These are phyloP conservation scores for Thryonomys swinderianus DNA, from an alignment of 2,113 vertebrate species.

Conservation along the genomic window DNA sequence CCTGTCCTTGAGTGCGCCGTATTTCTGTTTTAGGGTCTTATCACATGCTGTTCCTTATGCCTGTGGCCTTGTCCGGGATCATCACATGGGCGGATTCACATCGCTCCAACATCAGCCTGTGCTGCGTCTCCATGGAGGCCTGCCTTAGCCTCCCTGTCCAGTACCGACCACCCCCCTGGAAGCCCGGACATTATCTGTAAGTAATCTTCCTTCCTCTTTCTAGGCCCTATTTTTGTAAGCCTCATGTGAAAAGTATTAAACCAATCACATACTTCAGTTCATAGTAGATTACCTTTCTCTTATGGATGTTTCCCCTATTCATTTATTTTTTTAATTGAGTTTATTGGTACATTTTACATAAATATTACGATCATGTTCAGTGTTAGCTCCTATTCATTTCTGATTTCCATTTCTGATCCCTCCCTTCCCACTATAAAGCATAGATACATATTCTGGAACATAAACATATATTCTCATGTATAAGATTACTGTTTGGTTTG, in stretches of 20 bases:
- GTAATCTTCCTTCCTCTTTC: not conserved
- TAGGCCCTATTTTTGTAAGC: not conserved
- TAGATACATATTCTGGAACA: not conserved
- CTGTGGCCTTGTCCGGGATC: not conserved
- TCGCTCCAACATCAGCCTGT: not conserved
- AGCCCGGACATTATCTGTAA: not conserved
- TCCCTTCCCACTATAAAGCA: not conserved
- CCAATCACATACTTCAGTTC: not conserved
- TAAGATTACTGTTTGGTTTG: not conserved
- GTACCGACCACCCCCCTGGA: not conserved
- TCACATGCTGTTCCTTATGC: not conserved
- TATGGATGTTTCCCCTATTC: not conserved
- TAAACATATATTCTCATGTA: not conserved
- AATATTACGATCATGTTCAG: no score
- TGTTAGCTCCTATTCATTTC: not conserved
- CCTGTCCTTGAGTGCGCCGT: not conserved
- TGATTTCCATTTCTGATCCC: not conserved
- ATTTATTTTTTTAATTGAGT: not conserved
- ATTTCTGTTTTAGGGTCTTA: slow-evolving; percentile 14
- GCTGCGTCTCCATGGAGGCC: not conserved
- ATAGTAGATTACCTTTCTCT: not conserved
- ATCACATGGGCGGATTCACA: not conserved
- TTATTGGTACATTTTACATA: no score
- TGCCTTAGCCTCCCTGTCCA: not conserved
- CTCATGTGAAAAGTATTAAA: not conserved